A percentile compares a stretch with the other conserved stretches of the same genome.
Evolutionary conservation across 2,113 vertebrate genomes (phyloP).

Genomic region (Theropithecus gelada): DNA sequence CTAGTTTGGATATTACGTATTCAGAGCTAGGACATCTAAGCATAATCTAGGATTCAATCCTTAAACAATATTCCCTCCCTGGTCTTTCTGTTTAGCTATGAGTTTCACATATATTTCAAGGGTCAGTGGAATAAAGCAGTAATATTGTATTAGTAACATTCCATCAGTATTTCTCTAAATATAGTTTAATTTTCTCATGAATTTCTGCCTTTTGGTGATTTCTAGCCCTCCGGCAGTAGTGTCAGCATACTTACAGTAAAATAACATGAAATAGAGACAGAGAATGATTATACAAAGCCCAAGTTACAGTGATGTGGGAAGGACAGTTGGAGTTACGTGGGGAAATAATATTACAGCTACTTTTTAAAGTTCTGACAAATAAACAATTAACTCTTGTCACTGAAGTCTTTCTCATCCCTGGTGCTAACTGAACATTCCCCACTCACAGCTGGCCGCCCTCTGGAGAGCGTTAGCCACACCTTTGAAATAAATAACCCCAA

Average conservation of each 20-base stretch:
- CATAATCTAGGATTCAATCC: not conserved
- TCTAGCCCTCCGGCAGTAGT: no score
- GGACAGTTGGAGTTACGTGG: not conserved
- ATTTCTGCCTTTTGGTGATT: not conserved
- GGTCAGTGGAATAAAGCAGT: not conserved
- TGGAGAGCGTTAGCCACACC: conserved; percentile 18
- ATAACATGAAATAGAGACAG: not conserved
- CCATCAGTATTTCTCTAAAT: not conserved
- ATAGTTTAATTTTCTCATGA: not conserved
- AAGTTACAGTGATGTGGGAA: not conserved
- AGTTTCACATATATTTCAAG: not conserved
- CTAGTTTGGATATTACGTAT: not conserved
- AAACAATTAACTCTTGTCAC: not conserved
- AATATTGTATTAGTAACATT: not conserved
- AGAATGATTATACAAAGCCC: not conserved
- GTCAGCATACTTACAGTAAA: not conserved
- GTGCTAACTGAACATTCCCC: not conserved
- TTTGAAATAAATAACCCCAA: not conserved
- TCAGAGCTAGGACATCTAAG: not conserved
- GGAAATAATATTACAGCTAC: not conserved
- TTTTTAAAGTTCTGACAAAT: not conserved
- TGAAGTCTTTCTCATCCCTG: not conserved
- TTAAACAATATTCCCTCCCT: not conserved
- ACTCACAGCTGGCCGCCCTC: not conserved
- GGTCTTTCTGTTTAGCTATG: not conserved